These are phyloP conservation scores for Sparus aurata DNA, from an alignment of 2,797 vertebrate genomes.

Conservation along the genomic window DNA sequence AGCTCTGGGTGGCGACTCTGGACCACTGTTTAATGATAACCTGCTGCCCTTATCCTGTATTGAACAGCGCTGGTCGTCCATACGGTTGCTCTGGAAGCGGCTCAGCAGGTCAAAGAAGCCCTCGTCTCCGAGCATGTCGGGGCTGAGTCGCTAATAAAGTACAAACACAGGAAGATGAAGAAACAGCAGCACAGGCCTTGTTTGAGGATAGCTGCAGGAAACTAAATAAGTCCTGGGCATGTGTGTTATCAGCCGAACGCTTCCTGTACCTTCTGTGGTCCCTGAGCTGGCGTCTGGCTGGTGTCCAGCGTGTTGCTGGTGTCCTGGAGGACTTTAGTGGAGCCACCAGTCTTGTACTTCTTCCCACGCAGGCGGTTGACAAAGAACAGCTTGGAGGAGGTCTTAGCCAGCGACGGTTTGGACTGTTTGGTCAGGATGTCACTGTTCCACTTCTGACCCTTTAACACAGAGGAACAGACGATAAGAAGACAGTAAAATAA, in stretches of 20 bases:
- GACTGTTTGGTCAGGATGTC: constrained; percentile 93
- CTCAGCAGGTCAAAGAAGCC: constrained; percentile 97
- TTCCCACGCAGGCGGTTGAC: constrained; percentile 94
- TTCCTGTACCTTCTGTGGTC: constrained; percentile 88
- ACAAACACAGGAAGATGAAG: constrained; percentile 3
- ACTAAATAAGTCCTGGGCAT: not conserved
- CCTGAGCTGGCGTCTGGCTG: constrained; percentile 73
- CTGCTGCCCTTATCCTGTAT: constrained; percentile 87
- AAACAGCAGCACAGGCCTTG: not conserved
- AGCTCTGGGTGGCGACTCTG: constrained; percentile 81
- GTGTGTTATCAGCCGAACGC: not conserved
- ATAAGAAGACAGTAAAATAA: not conserved
- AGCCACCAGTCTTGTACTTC: constrained; percentile 89
- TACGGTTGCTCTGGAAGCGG: constrained; percentile 97
- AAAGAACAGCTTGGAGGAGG: constrained; percentile 95
- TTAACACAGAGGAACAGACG: constrained; percentile 40
- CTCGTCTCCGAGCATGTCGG: constrained; percentile 91
- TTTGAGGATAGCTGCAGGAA: not conserved
- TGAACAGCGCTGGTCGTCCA: constrained; percentile 96
- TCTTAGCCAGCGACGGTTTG: constrained; percentile 90
- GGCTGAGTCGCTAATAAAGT: constrained; percentile 85
- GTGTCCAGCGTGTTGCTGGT: constrained; percentile 92
- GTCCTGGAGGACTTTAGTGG: constrained; percentile 93
- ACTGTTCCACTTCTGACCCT: constrained; percentile 95
- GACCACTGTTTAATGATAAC: constrained; percentile 64